phyloP scores from a whole-genome alignment of 2,888 invertebrate species.

The Drosophila neotestacea region DNA sequence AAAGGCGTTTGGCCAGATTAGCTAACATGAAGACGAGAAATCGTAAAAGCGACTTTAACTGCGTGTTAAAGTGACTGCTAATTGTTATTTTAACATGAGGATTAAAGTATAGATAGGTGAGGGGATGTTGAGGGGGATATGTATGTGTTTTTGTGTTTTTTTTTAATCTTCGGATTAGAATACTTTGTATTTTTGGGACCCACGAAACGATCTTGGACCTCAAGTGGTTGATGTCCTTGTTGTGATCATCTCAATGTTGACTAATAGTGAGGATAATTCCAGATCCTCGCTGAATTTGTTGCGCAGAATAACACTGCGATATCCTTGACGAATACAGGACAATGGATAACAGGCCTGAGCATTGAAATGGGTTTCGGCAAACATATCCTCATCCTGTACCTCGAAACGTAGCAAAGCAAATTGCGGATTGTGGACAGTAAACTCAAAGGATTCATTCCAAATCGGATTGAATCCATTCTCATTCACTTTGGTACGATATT shows the following conservation, averaged over 20 bases:
- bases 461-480: constrained; percentile 97
- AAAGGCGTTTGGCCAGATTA: background rate
- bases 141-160: background rate
- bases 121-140: background rate
- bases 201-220: background rate
- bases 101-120: background rate
- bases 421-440: constrained; percentile 92
- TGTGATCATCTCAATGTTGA: constrained; percentile 90
- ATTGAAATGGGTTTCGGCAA: constrained; percentile 98
- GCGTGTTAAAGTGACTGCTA: constrained; percentile 5
- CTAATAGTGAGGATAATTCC: constrained; percentile 95
- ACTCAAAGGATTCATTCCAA: constrained; percentile 95
- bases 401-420: constrained; percentile 94
- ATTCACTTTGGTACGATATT: constrained; percentile 93
- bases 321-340: constrained; percentile 92
- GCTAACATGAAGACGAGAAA: background rate
- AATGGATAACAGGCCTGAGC: constrained; percentile 97
- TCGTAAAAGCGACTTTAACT: background rate
- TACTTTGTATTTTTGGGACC: constrained; percentile 11
- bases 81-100: background rate
- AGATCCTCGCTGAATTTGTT: constrained; percentile 97
- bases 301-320: constrained; percentile 94
- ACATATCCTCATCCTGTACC: constrained; percentile 98
- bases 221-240: constrained; percentile 30
- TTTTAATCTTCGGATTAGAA: constrained; percentile 2